These are phyloP conservation scores for Tapirus indicus DNA, from an alignment of 2,797 vertebrate species.

Conservation along the genomic window DNA sequence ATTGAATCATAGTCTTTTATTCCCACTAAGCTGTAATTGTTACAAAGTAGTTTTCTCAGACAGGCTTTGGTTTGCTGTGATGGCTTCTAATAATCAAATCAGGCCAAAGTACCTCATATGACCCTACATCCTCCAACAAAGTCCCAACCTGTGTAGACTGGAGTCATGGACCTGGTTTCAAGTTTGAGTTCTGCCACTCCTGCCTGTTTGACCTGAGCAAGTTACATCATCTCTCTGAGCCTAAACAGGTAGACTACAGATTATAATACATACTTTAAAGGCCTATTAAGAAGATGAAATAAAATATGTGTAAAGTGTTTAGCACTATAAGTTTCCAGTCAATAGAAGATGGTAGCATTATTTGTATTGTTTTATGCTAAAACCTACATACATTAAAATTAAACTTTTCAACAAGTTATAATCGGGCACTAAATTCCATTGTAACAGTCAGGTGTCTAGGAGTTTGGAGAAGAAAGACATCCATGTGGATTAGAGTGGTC, in stretches of 20 bases:
- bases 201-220: not conserved
- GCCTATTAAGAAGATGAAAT: constrained; percentile 28
- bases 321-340: not conserved
- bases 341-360: not conserved
- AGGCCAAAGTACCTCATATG: not conserved
- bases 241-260: not conserved
- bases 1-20: constrained; percentile 20
- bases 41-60: not conserved
- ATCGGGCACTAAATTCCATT: not conserved
- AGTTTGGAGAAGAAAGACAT: not conserved
- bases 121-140: not conserved
- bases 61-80: not conserved
- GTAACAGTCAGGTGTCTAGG: not conserved
- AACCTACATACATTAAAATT: not conserved
- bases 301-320: constrained; percentile 11
- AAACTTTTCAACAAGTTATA: not conserved
- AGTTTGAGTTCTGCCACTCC: not conserved
- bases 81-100: not conserved
- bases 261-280: not conserved
- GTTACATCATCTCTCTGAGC: not conserved
- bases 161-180: not conserved
- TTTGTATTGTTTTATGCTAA: constrained; percentile 35
- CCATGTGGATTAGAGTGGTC: not conserved
- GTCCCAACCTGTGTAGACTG: not conserved
- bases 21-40: not conserved